phyloP scores from a whole-genome alignment of 2,113 vertebrate species.

The Zapornia atra region DNA sequence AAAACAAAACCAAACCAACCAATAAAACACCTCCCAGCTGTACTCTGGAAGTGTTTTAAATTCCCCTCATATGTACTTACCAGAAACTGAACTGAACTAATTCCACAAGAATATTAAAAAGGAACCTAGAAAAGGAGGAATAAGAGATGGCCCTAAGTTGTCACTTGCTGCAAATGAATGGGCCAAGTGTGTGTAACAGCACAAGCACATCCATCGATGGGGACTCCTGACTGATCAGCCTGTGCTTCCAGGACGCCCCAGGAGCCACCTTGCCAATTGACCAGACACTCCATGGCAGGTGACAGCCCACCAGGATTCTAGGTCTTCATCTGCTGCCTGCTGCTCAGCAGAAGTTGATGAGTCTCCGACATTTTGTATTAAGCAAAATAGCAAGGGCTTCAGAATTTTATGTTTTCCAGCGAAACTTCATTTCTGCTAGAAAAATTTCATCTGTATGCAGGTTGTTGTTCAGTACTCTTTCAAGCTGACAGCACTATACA shows the following conservation, averaged over 20 bases:
- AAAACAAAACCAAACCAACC: too few relatives aligned
- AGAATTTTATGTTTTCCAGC: background rate
- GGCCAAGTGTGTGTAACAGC: background rate
- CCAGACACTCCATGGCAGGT: background rate
- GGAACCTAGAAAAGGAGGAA: background rate
- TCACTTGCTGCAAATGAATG: background rate
- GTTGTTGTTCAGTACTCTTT: background rate
- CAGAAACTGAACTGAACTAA: background rate
- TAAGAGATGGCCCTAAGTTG: background rate
- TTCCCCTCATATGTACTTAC: background rate
- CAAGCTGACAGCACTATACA: background rate
- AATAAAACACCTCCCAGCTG: background rate
- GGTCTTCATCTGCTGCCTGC: background rate
- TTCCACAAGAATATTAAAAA: background rate
- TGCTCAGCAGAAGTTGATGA: background rate
- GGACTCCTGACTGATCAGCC: background rate
- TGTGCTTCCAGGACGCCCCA: background rate
- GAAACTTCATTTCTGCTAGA: background rate
- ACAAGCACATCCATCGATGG: rapidly evolving
- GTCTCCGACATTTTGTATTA: background rate
- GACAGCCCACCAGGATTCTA: background rate
- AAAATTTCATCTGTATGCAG: background rate
- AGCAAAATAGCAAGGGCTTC: background rate
- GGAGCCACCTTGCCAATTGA: background rate
- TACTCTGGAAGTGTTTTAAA: background rate